phyloP scores from a whole-genome alignment of 2,888 invertebrate genomes.

The Euphydryas editha region DNA sequence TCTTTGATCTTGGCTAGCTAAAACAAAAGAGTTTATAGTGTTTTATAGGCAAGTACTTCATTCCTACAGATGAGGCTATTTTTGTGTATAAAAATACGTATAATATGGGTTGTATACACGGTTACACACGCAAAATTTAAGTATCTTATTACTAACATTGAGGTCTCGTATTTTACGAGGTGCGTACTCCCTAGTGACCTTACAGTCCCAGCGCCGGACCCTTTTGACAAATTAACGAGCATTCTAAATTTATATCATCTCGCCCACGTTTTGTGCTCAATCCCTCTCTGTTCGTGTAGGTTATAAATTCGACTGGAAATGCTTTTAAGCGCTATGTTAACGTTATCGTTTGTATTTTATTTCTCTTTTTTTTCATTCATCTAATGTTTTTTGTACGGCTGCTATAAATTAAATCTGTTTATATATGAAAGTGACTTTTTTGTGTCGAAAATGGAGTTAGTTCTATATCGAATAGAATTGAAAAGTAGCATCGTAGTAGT shows the following conservation, averaged over 20 bases:
- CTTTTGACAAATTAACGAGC: constrained; percentile 45
- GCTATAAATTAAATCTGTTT: neutral
- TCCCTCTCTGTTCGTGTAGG: neutral
- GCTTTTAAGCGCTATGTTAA: neutral
- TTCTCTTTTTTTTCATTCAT: neutral
- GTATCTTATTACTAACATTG: constrained; percentile 12
- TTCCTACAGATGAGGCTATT: no score
- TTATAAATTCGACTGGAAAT: neutral
- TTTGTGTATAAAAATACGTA: neutral
- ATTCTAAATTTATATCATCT: constrained; percentile 24
- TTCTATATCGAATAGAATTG: no score
- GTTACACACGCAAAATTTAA: constrained; percentile 8
- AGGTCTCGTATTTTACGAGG: constrained; percentile 21
- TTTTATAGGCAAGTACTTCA: no score
- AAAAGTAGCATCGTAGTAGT: no score
- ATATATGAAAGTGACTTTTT: no score
- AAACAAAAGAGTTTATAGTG: neutral
- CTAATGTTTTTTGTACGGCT: neutral
- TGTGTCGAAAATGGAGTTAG: no score
- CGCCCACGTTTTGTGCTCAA: constrained; percentile 33
- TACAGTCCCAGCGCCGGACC: constrained; percentile 23
- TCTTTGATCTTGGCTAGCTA: no score
- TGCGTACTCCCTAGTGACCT: constrained; percentile 9
- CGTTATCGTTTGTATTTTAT: neutral
- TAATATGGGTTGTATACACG: neutral